Base-by-base conservation (phyloP, 2,113 vertebrate species). In the Paratilapia polleni region DNA sequence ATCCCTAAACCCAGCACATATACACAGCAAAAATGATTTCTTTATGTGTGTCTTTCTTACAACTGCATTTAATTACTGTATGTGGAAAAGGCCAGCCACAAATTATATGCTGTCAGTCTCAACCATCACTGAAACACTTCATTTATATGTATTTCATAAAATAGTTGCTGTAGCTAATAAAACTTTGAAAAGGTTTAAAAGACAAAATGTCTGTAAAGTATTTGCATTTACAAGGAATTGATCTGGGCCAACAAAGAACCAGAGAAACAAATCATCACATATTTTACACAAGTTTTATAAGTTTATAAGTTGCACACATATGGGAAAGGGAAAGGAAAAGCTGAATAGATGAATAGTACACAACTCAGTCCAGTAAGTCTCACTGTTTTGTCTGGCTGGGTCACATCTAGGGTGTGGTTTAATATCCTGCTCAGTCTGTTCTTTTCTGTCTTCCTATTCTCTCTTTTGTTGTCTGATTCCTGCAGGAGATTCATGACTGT, bases 331-430 rank as follows among this genome's bases (percentile, higher is more conserved):
- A 78, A 34, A 22, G 52, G 15, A 49, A 49, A 49, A 49, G 15
- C 43, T 31, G 66, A 73, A 76, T 47, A 82, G 78, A 78, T 87
- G 73, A 88, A 89, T 36, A 75, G 22, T 12, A 70, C 79, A 77
- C 70, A 59, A 1, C 76, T 61, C 62, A 31, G 52, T 13, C 54
- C 73, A 41, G 52, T 17, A 41, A 8, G 52, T 84, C 19, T 17
- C 78, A 80, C 84, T 85, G 78, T 80, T 73, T 61, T 20, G 84
- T 88, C 89, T 93, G 91, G 77, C 84, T 83, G 77, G 79, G 81
- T 88, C 83, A 49, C 88, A 85, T 76, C 64, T 34, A 90, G 94
- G 93, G 93, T 94, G 93, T 91, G 92, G 93, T 95, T 95, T 94
- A 93, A 93, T 95, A 94, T 94, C 88, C 91, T 94, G 88, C 77